These are phyloP conservation scores for Etheostoma spectabile DNA, from an alignment of 2,113 vertebrate genomes.

Conservation along the genomic window DNA sequence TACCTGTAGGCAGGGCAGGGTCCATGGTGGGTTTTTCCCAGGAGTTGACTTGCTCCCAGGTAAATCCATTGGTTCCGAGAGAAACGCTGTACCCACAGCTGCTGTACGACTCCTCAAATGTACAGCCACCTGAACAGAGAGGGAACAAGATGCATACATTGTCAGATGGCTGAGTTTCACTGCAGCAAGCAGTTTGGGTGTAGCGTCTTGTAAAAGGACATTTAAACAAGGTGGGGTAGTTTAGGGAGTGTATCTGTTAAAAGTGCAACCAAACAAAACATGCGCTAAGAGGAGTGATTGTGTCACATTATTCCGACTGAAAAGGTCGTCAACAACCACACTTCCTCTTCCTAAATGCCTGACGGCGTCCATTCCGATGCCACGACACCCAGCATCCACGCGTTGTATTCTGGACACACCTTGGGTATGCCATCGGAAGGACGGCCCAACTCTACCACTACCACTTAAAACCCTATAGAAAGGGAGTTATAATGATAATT, in stretches of 20 bases:
- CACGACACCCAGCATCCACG: neutral
- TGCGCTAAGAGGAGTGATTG: no score
- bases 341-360: neutral
- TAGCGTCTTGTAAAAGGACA: no score
- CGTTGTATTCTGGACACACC: neutral
- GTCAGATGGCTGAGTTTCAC: neutral
- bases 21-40: slow-evolving; percentile 96
- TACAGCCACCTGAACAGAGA: slow-evolving; percentile 90
- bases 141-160: neutral
- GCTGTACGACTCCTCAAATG: slow-evolving; percentile 95
- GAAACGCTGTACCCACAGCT: slow-evolving; percentile 95
- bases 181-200: no score
- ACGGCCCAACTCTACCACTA: neutral
- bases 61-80: slow-evolving; percentile 96
- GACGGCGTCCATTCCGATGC: no score
- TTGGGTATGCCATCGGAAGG: slow-evolving; percentile 19
- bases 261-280: no score
- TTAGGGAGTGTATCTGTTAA: no score
- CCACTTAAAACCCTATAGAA: slow-evolving; percentile 7
- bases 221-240: no score
- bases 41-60: slow-evolving; percentile 98
- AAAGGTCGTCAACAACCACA: neutral
- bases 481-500: neutral
- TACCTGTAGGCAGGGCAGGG: slow-evolving; percentile 93
- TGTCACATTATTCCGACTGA: no score